phyloP scores from a whole-genome alignment of 2,113 vertebrate species.

The Hipposideros armiger region DNA sequence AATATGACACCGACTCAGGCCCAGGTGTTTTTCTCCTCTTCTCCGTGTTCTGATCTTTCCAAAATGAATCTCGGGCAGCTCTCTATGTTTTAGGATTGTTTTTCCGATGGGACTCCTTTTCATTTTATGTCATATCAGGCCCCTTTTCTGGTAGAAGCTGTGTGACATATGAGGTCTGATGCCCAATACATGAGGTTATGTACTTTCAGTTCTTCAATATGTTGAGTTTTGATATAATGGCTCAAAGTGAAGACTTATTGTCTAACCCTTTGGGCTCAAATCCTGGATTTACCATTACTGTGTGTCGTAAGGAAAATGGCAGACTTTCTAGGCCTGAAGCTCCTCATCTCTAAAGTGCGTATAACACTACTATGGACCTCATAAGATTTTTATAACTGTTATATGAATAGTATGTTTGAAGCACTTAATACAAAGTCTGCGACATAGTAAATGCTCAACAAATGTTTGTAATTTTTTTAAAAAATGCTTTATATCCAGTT shows the following conservation, averaged over 20 bases:
- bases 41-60: conserved; percentile 53
- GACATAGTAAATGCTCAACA: background rate
- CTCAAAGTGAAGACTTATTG: background rate
- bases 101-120: conserved; percentile 13
- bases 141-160: background rate
- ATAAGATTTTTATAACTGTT: background rate
- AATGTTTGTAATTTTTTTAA: background rate
- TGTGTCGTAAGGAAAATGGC: background rate
- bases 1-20: conserved; percentile 66
- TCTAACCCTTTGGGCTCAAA: background rate
- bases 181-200: background rate
- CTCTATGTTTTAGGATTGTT: background rate
- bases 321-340: background rate
- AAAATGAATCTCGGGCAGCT: background rate
- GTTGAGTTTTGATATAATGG: background rate
- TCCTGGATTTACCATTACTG: background rate
- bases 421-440: background rate
- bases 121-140: background rate
- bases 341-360: background rate
- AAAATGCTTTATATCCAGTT: background rate
- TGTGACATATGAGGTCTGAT: background rate
- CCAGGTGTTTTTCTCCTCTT: conserved; percentile 82
- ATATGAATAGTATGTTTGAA: background rate
- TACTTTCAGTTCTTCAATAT: background rate
- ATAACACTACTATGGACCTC: background rate